These are phyloP conservation scores for Delia radicum DNA, from an alignment of 1,140 invertebrate species.

Conservation along the genomic window DNA sequence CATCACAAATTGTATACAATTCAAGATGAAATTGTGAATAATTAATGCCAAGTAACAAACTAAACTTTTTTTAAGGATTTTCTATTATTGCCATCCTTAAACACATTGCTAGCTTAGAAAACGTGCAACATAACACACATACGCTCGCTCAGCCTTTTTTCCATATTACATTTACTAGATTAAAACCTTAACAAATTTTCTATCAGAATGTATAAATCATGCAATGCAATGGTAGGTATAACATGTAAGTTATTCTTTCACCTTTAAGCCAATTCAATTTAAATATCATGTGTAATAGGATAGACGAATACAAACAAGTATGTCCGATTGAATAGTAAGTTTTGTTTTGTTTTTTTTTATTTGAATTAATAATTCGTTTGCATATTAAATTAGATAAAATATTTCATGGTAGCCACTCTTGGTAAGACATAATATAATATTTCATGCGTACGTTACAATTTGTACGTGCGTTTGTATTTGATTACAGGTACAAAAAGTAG, in stretches of 20 bases:
- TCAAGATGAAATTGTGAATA: slow-evolving; percentile 54
- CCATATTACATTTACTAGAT: neutral
- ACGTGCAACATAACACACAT: neutral
- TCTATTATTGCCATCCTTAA: no score
- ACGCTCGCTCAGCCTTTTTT: neutral
- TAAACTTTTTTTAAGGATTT: neutral
- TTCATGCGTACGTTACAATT: neutral
- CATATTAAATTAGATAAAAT: slow-evolving; percentile 11
- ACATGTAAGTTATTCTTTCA: neutral
- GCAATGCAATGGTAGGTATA: neutral
- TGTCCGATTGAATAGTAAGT: no score
- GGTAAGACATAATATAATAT: neutral
- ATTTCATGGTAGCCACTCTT: neutral
- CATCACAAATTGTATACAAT: slow-evolving; percentile 54
- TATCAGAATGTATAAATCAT: neutral
- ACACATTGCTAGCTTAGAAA: neutral
- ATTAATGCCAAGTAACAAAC: slow-evolving; percentile 40
- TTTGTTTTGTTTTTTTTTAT: neutral
- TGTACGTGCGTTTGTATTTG: neutral
- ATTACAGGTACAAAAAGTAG: neutral
- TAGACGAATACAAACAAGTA: neutral
- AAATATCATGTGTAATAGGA: neutral
- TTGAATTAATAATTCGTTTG: slow-evolving; percentile 14
- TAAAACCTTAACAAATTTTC: neutral
- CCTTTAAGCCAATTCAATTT: slow-evolving; percentile 1